These are phyloP conservation scores for Melanophora roralis DNA, from an alignment of 2,888 invertebrate genomes.

Conservation along the genomic window DNA sequence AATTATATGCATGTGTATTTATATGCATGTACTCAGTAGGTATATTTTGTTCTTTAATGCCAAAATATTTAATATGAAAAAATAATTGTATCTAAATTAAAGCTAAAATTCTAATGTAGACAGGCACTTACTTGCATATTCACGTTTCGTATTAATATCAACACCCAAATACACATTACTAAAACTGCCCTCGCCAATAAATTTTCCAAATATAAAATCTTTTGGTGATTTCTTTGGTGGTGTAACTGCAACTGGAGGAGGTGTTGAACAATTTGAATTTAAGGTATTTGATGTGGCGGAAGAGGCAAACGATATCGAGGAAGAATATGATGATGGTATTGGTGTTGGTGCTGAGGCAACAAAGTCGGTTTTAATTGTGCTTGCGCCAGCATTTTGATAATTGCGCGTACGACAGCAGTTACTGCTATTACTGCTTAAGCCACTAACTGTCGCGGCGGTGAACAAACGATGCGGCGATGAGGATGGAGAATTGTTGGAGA, in stretches of 20 bases:
- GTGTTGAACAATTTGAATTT: conserved; percentile 44
- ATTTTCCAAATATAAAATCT: conserved; percentile 96
- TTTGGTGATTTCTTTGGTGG: conserved; percentile 79
- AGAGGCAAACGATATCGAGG: conserved; percentile 30
- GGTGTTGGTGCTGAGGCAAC: not conserved
- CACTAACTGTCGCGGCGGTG: conserved; percentile 57
- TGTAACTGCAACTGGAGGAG: conserved; percentile 63
- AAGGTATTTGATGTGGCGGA: conserved; percentile 50
- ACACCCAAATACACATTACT: conserved; percentile 96
- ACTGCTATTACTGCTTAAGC: conserved; percentile 58
- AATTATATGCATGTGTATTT: no score
- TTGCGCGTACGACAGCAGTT: conserved; percentile 57
- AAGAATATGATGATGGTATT: conserved; percentile 35
- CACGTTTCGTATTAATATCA: conserved; percentile 91
- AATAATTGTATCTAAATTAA: no score
- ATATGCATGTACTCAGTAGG: no score
- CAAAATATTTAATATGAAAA: no score
- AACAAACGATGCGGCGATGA: conserved; percentile 67
- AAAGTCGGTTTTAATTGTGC: conserved; percentile 50
- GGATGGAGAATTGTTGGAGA: conserved; percentile 49
- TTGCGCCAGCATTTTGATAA: conserved; percentile 62
- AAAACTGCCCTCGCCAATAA: conserved; percentile 98
- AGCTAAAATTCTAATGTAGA: no score
- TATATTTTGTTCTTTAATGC: no score
- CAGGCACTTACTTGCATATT: conserved; percentile 98